Base-by-base conservation (phyloP, 2,888 invertebrate species). In the Tenthredo notha region DNA sequence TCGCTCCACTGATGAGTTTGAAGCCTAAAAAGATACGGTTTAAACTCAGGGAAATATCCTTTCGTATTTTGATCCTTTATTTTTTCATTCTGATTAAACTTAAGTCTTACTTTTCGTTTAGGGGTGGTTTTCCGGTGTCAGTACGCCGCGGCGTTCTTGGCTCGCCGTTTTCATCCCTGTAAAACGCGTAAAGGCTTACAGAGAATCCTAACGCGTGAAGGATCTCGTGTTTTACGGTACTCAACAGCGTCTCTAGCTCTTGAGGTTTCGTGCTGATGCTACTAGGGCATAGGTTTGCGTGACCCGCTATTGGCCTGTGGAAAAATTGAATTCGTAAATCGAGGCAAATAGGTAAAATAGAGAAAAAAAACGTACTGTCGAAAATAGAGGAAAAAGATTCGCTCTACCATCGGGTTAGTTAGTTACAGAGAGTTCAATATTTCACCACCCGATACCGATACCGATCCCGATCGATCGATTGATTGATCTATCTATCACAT, bases 221-320 rank as follows among this genome's bases (percentile, higher is more conserved):
- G 93, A 99, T 99, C 94, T 99, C 99, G 93, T 99, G 99, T 92
- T 99, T 99, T 18, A 99, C 98, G 0, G 99, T 99, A 1, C 99
- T 98, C 89, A 99, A 94, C 2, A 98, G 95, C 0, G 98, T 98
- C 88, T 98, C 98, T 88, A 98, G 94, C 92, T 99, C 99, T 89
- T 98, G 97, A 75, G 97, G 96, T 90, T 98, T 98, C 25, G 98
- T 98, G 86, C 98, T 98, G 87, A 99, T 97, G 90, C 98, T 98
- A 29, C 97, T 96, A 0, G 99, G 99, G 90, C 99, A 99, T 89
- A 99, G 96, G 94, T 99, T 99, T 0, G 99, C 99, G 94, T 99
- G 99, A 0, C 99, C 99, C 0, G 99, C 99, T 85, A 99, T 98
- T 0, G 99, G 99, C 87, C 99, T 98, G 93, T 70, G 92, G 91